A percentile compares a stretch with the other conserved stretches of the same genome.
These are phyloP conservation scores for Drosophila sordidula DNA, from an alignment of 2,888 invertebrate genomes.

Conservation along the genomic window DNA sequence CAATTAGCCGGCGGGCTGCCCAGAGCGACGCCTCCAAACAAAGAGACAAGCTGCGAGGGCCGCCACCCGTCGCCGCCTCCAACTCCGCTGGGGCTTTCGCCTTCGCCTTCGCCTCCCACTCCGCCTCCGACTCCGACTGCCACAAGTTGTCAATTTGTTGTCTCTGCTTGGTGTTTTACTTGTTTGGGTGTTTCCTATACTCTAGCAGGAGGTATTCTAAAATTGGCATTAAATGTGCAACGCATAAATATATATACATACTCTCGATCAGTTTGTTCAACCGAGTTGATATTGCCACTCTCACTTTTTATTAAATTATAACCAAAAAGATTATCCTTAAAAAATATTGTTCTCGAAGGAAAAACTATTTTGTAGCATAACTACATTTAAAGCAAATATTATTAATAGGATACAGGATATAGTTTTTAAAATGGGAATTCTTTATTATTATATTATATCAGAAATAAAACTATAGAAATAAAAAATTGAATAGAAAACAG, in stretches of 20 bases:
- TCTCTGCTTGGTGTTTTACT: conserved; percentile 29
- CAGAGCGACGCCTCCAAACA: conserved; percentile 74
- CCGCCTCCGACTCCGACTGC: conserved; percentile 15
- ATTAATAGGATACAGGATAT: too few relatives aligned
- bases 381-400: too few relatives aligned
- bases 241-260: too few relatives aligned
- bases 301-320: too few relatives aligned
- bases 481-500: too few relatives aligned
- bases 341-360: too few relatives aligned
- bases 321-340: too few relatives aligned
- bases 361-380: too few relatives aligned
- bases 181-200: conserved; percentile 14
- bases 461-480: too few relatives aligned
- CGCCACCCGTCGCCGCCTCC: conserved; percentile 13
- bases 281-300: background rate
- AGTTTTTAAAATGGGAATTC: too few relatives aligned
- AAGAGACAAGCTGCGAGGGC: conserved; percentile 45
- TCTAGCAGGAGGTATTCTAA: background rate
- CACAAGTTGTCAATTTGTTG: conserved; percentile 61
- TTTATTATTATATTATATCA: too few relatives aligned
- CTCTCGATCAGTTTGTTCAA: too few relatives aligned
- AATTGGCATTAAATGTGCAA: conserved; percentile 1
- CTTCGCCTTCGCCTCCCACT: conserved; percentile 4
- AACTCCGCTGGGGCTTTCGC: background rate
- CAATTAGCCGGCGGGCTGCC: conserved; percentile 72